phyloP scores from a whole-genome alignment of 1,140 invertebrate genomes.

The Ceratosolen fusciceps region DNA sequence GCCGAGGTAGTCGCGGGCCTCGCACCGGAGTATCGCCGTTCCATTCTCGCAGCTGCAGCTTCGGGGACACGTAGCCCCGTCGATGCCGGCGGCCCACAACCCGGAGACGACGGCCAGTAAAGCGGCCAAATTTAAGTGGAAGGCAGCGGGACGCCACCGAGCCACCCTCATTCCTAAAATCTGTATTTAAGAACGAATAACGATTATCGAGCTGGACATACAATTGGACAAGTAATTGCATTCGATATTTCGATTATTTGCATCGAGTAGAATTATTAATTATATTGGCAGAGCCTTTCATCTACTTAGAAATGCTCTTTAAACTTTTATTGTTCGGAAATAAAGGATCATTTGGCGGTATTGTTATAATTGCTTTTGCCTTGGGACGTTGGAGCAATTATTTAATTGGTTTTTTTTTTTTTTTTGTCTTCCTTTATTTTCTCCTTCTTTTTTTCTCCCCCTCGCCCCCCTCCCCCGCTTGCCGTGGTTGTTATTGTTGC shows the following conservation, averaged over 20 bases:
- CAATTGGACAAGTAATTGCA: too few species aligned
- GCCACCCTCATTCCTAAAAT: slow-evolving; percentile 66
- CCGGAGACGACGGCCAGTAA: slow-evolving; percentile 56
- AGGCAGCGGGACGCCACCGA: slow-evolving; percentile 55
- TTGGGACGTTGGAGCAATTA: too few species aligned
- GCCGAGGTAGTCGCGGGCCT: slow-evolving; percentile 49
- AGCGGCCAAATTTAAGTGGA: slow-evolving; percentile 58
- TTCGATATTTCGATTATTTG: too few species aligned
- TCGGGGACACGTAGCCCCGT: slow-evolving; percentile 52
- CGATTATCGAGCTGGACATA: not conserved
- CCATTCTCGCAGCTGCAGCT: slow-evolving; percentile 57
- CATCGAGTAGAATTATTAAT: too few species aligned
- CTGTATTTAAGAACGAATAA: slow-evolving; percentile 36
- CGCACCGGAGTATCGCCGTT: slow-evolving; percentile 53
- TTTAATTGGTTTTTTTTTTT: too few species aligned
- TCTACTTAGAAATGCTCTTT: too few species aligned
- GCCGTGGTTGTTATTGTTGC: not conserved
- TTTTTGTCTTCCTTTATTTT: too few species aligned
- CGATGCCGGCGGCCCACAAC: not conserved
- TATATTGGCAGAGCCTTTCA: too few species aligned
- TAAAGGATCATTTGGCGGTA: too few species aligned
- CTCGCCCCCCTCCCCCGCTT: not conserved
- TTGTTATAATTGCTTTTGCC: too few species aligned
- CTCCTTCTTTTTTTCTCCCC: too few species aligned
- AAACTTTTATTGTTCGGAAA: too few species aligned